These are phyloP conservation scores for Phalanger gymnotis DNA, from an alignment of 2,797 vertebrate species.

Conservation along the genomic window DNA sequence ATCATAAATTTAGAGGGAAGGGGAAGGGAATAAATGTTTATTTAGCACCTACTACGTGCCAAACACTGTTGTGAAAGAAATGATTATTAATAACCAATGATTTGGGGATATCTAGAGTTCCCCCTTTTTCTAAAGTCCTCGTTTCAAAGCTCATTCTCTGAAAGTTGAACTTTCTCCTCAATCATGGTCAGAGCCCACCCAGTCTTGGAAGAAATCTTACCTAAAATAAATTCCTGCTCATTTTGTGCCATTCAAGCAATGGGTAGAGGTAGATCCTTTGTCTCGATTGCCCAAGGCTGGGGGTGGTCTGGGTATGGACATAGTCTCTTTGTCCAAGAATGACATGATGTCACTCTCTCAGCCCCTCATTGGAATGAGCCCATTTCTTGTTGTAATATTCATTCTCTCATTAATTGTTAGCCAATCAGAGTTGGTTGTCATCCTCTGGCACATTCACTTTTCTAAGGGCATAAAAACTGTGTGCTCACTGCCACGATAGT, in stretches of 20 bases:
- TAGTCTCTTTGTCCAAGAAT: background rate
- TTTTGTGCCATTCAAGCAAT: background rate
- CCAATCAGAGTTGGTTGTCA: background rate
- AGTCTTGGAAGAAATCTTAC: background rate
- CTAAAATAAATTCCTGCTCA: background rate
- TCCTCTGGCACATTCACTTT: background rate
- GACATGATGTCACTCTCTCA: background rate
- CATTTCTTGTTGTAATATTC: background rate
- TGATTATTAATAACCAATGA: too few relatives aligned
- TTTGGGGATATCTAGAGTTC: too few relatives aligned
- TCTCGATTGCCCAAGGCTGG: background rate
- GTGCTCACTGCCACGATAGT: too few relatives aligned
- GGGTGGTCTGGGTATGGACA: too few relatives aligned
- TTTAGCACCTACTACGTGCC: too few relatives aligned
- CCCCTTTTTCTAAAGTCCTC: too few relatives aligned
- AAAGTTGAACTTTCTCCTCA: too few relatives aligned
- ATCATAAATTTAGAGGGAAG: background rate
- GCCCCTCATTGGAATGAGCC: too few relatives aligned
- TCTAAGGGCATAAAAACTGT: background rate
- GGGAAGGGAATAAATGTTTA: background rate
- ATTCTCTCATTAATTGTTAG: background rate
- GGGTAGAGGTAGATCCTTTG: background rate
- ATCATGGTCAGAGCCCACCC: too few relatives aligned
- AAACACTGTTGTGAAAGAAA: too few relatives aligned
- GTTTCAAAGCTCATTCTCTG: too few relatives aligned